Conservation (phyloP, 2,797 vertebrate species). For the Hypotaenidia okinawae region DNA sequence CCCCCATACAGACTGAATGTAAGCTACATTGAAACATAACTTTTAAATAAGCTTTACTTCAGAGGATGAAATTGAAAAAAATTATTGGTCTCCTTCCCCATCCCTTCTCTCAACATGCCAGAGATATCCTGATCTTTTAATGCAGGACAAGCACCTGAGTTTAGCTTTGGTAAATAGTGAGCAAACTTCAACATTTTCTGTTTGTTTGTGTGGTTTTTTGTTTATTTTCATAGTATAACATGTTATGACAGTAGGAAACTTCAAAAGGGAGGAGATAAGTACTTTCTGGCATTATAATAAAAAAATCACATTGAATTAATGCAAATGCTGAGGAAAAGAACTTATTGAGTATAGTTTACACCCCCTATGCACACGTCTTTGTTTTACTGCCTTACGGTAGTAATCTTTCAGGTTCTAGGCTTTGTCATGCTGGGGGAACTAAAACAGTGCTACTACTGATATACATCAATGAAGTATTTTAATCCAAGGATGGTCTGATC, state of each 20-base stretch:
- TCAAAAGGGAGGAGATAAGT: not conserved
- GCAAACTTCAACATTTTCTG: not conserved
- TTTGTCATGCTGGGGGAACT: not conserved
- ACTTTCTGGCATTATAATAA: not conserved
- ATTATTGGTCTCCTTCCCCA: not conserved
- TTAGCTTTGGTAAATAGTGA: not conserved
- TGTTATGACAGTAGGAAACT: not conserved
- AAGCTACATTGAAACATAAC: not conserved
- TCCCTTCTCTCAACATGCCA: not conserved
- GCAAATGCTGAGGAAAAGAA: not conserved
- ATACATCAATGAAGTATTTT: not conserved
- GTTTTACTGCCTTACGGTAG: not conserved
- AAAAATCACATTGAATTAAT: not conserved
- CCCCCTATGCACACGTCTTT: not conserved
- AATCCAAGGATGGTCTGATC: not conserved
- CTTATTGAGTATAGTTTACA: not conserved
- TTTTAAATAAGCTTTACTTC: not conserved
- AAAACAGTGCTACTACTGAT: not conserved
- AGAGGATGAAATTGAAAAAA: not conserved
- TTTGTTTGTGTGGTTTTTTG: not conserved
- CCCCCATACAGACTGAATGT: not conserved
- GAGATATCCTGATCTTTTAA: not conserved
- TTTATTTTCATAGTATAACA: not conserved
- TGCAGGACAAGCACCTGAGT: not conserved
- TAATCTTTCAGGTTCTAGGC: not conserved